Percentiles rank a stretch among this genome's conserved stretches.
These are phyloP conservation scores for Drosophila siamana DNA, from an alignment of 2,888 invertebrate species.

Conservation along the genomic window DNA sequence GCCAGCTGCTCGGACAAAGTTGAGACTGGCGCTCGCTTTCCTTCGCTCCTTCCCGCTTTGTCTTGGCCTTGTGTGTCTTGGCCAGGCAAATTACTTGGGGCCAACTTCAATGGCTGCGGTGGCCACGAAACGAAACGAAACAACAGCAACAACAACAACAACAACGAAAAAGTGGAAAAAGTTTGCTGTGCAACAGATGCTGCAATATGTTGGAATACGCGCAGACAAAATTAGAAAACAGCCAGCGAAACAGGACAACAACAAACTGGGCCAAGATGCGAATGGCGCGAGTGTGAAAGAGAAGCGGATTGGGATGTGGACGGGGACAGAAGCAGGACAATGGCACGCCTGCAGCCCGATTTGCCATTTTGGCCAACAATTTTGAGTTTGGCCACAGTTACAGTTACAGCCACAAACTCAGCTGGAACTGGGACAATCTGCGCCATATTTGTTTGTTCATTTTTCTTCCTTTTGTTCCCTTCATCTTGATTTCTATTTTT, in stretches of 20 bases:
- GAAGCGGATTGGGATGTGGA: no score
- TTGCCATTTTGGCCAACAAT: constrained; percentile 52
- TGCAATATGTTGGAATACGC: constrained; percentile 67
- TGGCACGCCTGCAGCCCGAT: constrained; percentile 53
- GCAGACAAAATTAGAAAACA: constrained; percentile 60
- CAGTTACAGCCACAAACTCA: constrained; percentile 36
- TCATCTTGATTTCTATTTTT: constrained; percentile 12
- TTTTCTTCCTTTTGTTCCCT: constrained; percentile 13
- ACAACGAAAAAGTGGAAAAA: constrained; percentile 37
- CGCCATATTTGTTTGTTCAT: constrained; percentile 55
- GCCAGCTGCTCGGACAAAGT: constrained; percentile 46
- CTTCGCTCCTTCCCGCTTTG: not conserved
- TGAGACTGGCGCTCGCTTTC: not conserved
- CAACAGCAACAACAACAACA: not conserved
- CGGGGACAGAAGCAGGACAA: constrained; percentile 22
- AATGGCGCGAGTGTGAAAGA: constrained; percentile 13
- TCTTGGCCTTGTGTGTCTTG: constrained; percentile 4
- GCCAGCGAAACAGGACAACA: constrained; percentile 37
- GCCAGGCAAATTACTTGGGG: constrained; percentile 60
- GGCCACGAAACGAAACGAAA: constrained; percentile 14
- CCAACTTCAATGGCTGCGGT: constrained; percentile 63
- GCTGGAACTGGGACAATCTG: constrained; percentile 56
- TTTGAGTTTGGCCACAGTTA: constrained; percentile 37
- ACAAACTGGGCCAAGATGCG: no score
- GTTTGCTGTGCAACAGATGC: constrained; percentile 75